A percentile compares a stretch with the other conserved stretches of the same genome.
Conservation (phyloP, 1,140 invertebrate genomes). For the Microplitis demolitor region DNA sequence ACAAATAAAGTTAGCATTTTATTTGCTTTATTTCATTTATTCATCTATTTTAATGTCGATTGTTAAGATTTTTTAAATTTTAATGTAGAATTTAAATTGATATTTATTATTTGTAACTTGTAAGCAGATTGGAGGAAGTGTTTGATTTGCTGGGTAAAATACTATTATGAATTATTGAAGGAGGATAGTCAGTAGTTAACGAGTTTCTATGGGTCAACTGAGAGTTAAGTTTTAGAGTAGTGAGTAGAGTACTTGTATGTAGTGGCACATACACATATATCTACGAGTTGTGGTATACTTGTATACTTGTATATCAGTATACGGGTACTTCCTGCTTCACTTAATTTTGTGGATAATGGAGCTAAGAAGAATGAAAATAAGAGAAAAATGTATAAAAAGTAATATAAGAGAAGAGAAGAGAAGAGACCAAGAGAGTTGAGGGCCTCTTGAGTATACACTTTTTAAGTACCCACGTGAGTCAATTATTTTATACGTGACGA, state of each 20-base stretch:
- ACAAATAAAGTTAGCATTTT: too few species aligned
- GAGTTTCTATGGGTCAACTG: slow-evolving; percentile 24
- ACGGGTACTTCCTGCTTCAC: slow-evolving; percentile 11
- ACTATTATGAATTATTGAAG: too few species aligned
- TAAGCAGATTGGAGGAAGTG: too few species aligned
- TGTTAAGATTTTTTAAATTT: too few species aligned
- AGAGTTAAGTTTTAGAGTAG: not conserved
- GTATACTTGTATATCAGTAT: not conserved
- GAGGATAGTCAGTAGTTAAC: slow-evolving; percentile 14
- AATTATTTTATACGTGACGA: slow-evolving; percentile 10
- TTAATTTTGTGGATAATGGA: not conserved
- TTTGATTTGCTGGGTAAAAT: not conserved
- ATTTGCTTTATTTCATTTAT: too few species aligned
- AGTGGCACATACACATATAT: too few species aligned
- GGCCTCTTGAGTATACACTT: not conserved
- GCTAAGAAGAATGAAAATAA: not conserved
- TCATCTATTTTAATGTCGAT: too few species aligned
- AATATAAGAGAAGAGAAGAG: not conserved
- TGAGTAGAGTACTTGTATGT: too few species aligned
- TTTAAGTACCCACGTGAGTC: not conserved
- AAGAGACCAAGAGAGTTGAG: not conserved
- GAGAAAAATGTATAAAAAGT: not conserved
- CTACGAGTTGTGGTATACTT: not conserved
- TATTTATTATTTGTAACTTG: too few species aligned
- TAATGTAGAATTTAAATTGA: too few species aligned